Evolutionary conservation across 2,888 invertebrate species (phyloP).

Genomic region (Drosophila pseudotakahashii): DNA sequence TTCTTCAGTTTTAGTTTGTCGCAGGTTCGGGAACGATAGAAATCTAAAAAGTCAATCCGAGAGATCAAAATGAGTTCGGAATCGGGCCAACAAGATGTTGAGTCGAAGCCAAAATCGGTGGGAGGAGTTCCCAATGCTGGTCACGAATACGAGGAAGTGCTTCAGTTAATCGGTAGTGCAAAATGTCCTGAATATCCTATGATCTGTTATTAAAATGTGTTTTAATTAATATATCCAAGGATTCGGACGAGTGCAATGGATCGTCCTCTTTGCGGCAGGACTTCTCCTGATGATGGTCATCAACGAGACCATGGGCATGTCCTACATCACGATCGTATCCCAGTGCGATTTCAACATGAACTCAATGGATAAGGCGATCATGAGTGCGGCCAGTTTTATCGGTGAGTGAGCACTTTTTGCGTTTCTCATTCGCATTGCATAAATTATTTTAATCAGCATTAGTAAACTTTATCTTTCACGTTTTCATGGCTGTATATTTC

Average conservation of each 20-base stretch:
- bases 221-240: conserved; percentile 83
- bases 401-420: conserved; percentile 84
- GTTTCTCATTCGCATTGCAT: neutral
- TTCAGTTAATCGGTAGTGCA: conserved; percentile 71
- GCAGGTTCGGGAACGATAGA: conserved; percentile 34
- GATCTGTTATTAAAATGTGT: neutral
- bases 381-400: conserved; percentile 88
- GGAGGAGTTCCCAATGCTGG: conserved; percentile 10
- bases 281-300: conserved; percentile 88
- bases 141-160: conserved; percentile 75
- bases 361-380: conserved; percentile 86
- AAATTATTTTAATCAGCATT: conserved; percentile 3
- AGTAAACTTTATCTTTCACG: conserved; percentile 30
- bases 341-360: conserved; percentile 88
- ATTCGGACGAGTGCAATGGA: conserved; percentile 87
- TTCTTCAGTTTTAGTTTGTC: conserved; percentile 52
- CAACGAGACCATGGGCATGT: conserved; percentile 88
- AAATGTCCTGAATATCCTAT: too few relatives aligned
- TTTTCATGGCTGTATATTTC: conserved; percentile 12
- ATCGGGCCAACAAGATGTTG: conserved; percentile 34
- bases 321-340: conserved; percentile 89
- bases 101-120: conserved; percentile 41
- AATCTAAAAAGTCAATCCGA: conserved; percentile 4
- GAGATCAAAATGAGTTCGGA: conserved; percentile 24
- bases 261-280: conserved; percentile 87